Base-by-base conservation (phyloP, 30 jellyfish, hydroid and myxozoan species). In the Mastigias papua region DNA sequence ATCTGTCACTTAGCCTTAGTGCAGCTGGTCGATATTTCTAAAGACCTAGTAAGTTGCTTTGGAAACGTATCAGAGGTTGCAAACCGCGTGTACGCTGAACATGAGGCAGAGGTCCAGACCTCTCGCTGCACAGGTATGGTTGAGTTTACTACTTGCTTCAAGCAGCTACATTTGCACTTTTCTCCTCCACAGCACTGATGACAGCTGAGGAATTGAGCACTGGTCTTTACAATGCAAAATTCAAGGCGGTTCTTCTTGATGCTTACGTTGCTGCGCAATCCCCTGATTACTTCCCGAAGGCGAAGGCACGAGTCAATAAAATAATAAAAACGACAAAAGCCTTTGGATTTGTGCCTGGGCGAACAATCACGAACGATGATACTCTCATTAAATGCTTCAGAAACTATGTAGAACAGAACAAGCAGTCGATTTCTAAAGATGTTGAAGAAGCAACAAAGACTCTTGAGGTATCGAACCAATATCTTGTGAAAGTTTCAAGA, bases 181-280 rank as follows among this genome's bases (percentile, higher is more conserved):
- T n/a, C 2, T 57, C 23, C 8, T 27, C 5, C 5, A 63, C 42
- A 63, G 74, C 35, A 8, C 1, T 63, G 35, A 21, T 63, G 74
- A 9, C 74, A 30, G 78, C 57, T 32, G 92, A 82, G 29, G 85
- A 33, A n/a, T 20, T 94, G 80, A 73, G 85, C 48, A 54, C 37
- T 3, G 97, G 95, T 0, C 73, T 94, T 76, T 30, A 58, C n/a
- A 81, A 33, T 13, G 48, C 63, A 23, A 87, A 80, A 15, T 88
- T 94, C 67, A 66, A 89, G 48, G 99, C 97, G 15, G 76, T 69
- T 1, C 95, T 94, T 35, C 50, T 94, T 65, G 99, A 94, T 70
- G 46, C 97, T 2, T 82, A 82, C 75, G 99, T 94, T 17, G 97
- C 97, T 21, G 99, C 97, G 2, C 96, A 89, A 61, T 93, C 86